Percentiles rank a stretch among this genome's conserved stretches.
These are phyloP conservation scores for Synanthedon vespiformis DNA, from an alignment of 2,888 invertebrate genomes.

Conservation along the genomic window DNA sequence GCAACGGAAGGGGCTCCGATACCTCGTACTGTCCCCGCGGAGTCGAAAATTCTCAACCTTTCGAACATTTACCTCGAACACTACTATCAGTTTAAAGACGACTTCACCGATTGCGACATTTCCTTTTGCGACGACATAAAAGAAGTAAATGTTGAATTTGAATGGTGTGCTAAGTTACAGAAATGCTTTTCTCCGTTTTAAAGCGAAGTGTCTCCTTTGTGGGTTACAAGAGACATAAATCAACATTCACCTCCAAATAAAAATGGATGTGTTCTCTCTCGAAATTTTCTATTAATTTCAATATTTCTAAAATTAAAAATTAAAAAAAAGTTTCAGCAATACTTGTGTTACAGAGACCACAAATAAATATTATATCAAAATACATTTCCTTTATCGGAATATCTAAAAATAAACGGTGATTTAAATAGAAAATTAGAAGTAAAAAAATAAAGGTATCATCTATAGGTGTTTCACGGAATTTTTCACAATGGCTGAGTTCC, in stretches of 20 bases:
- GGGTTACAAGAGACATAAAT: neutral
- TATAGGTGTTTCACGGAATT: neutral
- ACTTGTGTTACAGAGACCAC: too few relatives aligned
- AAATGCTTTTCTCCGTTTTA: constrained; percentile 12
- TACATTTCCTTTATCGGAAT: too few relatives aligned
- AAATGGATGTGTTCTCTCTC: too few relatives aligned
- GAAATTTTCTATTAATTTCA: too few relatives aligned
- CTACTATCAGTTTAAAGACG: constrained; percentile 54
- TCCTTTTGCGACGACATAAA: constrained; percentile 37
- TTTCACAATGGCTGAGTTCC: constrained; percentile 12
- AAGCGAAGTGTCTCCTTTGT: neutral
- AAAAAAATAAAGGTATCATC: neutral
- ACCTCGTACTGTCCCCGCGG: constrained; percentile 22
- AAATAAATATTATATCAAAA: too few relatives aligned
- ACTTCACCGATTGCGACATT: constrained; percentile 45
- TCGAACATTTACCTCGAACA: constrained; percentile 7
- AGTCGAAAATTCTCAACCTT: constrained; percentile 15
- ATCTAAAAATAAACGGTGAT: too few relatives aligned
- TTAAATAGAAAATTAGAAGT: too few relatives aligned
- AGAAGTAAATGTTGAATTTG: constrained; percentile 38
- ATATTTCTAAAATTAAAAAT: too few relatives aligned
- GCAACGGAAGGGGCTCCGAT: constrained; percentile 43
- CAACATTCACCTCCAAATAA: too few relatives aligned
- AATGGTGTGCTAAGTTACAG: constrained; percentile 15
- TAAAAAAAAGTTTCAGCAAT: too few relatives aligned